phyloP scores from a whole-genome alignment of 1,140 invertebrate species.

The Mycetomoellerius zeteki region DNA sequence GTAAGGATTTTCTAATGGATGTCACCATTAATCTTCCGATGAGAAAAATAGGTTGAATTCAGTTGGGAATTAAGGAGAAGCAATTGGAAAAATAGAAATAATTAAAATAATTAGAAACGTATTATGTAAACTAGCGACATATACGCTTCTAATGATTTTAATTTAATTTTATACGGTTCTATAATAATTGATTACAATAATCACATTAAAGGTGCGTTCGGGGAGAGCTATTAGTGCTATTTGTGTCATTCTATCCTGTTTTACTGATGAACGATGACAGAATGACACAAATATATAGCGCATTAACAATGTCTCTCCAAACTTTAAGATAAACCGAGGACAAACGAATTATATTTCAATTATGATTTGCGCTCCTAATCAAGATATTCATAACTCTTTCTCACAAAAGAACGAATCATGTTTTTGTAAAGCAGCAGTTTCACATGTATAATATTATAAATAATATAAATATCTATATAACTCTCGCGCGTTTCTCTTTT shows the following conservation, averaged over 20 bases:
- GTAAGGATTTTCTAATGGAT: too few species aligned
- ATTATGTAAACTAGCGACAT: neutral
- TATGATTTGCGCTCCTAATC: neutral
- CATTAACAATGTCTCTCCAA: too few species aligned
- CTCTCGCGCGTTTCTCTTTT: neutral
- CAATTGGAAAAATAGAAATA: neutral
- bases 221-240: too few species aligned
- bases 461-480: neutral
- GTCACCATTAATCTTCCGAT: neutral
- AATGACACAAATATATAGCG: too few species aligned
- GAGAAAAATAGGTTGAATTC: neutral
- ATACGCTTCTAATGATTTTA: too few species aligned
- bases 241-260: too few species aligned
- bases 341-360: neutral
- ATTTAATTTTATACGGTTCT: neutral
- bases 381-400: neutral
- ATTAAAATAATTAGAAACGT: constrained; percentile 36
- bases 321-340: neutral
- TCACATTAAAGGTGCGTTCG: neutral
- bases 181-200: neutral
- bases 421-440: neutral
- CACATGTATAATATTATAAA: neutral
- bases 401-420: neutral
- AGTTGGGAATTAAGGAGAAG: neutral
- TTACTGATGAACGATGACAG: too few species aligned